A percentile compares a stretch with the other conserved stretches of the same genome.
Conservation (phyloP, 2,888 invertebrate genomes). For the Drosophila meridiana region DNA sequence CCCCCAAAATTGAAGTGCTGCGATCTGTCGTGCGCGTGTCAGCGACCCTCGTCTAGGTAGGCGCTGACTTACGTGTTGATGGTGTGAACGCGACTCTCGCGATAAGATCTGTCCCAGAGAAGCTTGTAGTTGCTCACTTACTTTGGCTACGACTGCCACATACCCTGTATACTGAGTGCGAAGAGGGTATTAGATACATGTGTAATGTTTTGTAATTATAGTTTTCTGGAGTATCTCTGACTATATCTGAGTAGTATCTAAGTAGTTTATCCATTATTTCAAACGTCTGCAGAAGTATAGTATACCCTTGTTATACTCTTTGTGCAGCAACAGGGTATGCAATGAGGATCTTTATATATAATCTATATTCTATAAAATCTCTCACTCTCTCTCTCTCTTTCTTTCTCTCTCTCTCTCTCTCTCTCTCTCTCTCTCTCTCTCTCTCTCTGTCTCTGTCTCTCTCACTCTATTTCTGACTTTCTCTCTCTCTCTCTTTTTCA, state of each 20-base stretch:
- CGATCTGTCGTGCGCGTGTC: slow-evolving; percentile 55
- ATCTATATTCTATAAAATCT: neutral
- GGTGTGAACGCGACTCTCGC: slow-evolving; percentile 59
- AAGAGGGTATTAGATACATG: neutral
- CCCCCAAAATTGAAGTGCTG: neutral
- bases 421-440: neutral
- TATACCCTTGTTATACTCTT: neutral
- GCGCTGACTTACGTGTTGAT: slow-evolving; percentile 42
- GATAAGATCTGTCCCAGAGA: slow-evolving; percentile 54
- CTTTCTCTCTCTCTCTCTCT: neutral
- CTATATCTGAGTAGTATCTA: neutral
- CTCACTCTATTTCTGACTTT: neutral
- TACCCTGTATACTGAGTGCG: neutral
- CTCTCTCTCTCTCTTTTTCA: neutral
- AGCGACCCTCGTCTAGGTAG: slow-evolving; percentile 58
- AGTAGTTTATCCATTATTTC: too few relatives aligned
- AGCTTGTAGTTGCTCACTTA: slow-evolving; percentile 6
- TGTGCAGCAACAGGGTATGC: too few relatives aligned
- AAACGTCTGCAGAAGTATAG: too few relatives aligned
- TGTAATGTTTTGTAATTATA: neutral
- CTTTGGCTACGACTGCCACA: slow-evolving; percentile 1
- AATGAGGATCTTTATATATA: too few relatives aligned
- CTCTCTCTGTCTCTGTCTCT: neutral
- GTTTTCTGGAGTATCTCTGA: neutral
- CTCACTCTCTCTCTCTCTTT: neutral